These are phyloP conservation scores for Lepisosteus osseus DNA, from an alignment of 2,113 vertebrate genomes.

Conservation along the genomic window DNA sequence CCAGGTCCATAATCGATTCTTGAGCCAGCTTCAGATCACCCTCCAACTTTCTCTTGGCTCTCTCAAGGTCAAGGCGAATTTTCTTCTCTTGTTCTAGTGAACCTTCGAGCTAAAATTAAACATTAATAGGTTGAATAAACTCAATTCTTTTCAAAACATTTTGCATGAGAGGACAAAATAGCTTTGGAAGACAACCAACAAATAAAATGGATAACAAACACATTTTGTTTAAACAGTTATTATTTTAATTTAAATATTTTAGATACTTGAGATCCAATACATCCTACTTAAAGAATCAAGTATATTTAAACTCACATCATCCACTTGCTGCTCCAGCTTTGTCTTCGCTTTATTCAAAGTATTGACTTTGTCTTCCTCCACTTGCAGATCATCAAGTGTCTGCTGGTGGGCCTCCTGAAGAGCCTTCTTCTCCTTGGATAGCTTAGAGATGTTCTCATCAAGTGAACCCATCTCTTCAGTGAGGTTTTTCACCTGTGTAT, in stretches of 20 bases:
- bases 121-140: background rate
- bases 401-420: conserved; percentile 53
- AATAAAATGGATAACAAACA: too few relatives aligned
- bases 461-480: conserved; percentile 50
- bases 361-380: conserved; percentile 58
- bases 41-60: conserved; percentile 71
- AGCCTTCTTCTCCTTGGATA: conserved; percentile 55
- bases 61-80: conserved; percentile 70
- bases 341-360: conserved; percentile 53
- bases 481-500: conserved; percentile 48
- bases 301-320: conserved; percentile 44
- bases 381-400: conserved; percentile 53
- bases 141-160: too few relatives aligned
- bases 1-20: conserved; percentile 62
- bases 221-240: background rate
- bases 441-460: conserved; percentile 52
- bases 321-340: conserved; percentile 59
- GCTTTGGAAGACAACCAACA: too few relatives aligned
- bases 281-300: rapidly evolving
- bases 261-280: background rate
- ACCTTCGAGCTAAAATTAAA: conserved; percentile 57
- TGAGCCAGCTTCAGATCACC: conserved; percentile 68
- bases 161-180: too few relatives aligned
- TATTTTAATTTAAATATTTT: background rate
- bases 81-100: conserved; percentile 80